Evolutionary conservation across 1,140 invertebrate species (phyloP).

Genomic region (Eurosta solidaginis): DNA sequence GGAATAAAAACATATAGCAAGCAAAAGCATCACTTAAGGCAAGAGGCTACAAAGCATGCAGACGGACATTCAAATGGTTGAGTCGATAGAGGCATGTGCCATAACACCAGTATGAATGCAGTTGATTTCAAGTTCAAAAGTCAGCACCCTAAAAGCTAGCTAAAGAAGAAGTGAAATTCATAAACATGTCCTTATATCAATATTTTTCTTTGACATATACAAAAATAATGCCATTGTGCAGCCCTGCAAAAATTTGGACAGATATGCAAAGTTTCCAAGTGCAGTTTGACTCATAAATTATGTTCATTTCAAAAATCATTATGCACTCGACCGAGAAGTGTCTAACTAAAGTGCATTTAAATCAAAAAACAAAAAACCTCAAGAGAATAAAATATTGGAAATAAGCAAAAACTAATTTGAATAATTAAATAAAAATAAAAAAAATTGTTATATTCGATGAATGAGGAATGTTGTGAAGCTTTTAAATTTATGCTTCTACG

Average conservation of each 20-base stretch:
- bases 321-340: slow-evolving; percentile 1
- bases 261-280: neutral
- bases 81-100: too few relatives aligned
- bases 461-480: neutral
- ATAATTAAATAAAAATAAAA: neutral
- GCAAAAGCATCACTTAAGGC: too few relatives aligned
- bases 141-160: too few relatives aligned
- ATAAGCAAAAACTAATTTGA: neutral
- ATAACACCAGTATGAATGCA: too few relatives aligned
- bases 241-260: neutral
- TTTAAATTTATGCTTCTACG: neutral
- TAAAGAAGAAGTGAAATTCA: too few relatives aligned
- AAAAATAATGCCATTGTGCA: too few relatives aligned
- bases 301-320: neutral
- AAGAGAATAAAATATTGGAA: neutral
- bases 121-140: too few relatives aligned
- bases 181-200: too few relatives aligned
- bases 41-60: too few relatives aligned
- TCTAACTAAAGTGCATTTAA: neutral
- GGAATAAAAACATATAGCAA: too few relatives aligned
- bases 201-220: too few relatives aligned
- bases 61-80: too few relatives aligned
- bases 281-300: neutral
- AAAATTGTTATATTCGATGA: neutral
- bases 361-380: neutral